Evolutionary conservation across 2,888 invertebrate genomes (phyloP), one percentile per base, ranked within the genome.

Genomic region (Entomobrya multifasciata): DNA sequence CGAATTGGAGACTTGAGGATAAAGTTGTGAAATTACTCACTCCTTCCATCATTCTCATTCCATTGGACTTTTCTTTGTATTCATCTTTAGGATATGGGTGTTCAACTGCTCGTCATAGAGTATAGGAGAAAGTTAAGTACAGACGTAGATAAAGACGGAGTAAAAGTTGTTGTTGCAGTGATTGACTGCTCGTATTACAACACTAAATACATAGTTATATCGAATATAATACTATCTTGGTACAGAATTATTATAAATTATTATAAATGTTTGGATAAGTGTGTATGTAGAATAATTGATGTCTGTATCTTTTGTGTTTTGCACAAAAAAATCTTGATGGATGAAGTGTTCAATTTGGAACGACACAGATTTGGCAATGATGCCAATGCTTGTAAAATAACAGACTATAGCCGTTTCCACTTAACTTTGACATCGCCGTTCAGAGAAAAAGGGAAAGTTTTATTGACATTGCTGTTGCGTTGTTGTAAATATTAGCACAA

Each of bases 281-380:
- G 52, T 15, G 17, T 52, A n/a, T 17, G 8, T 36, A 36, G 49
- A 74, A 74, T 52, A 74, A 74, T 74, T n/a, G n/a, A 74, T 74
- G 52, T 27, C 30, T 25, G 17, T 52, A 27, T 25, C 11, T 80
- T 27, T 30, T 25, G 17, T 52, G 27, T 25, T 22, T 80, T 22
- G 49, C 52, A 36, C 47, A 72, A 76, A 65, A 55, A 82, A 88
- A 88, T 88, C 88, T 86, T 88, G 88, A 88, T 88, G 85, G 86
- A 88, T 88, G 88, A 88, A 88, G 80, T 78, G 27, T 60, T 86
- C 82, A 74, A 88, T 86, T 81, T 86, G 41, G 78, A 62, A 60
- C 41, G 88, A 85, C 88, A 82, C 52, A 81, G 88, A 85, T 85
- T 85, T 85, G 85, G 85, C 85, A 72, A 85, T 49, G 79, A 85